Percentiles rank a stretch among this genome's conserved stretches.
Evolutionary conservation across 2,888 invertebrate species (phyloP).

Genomic region (Pseudanteris insignis): DNA sequence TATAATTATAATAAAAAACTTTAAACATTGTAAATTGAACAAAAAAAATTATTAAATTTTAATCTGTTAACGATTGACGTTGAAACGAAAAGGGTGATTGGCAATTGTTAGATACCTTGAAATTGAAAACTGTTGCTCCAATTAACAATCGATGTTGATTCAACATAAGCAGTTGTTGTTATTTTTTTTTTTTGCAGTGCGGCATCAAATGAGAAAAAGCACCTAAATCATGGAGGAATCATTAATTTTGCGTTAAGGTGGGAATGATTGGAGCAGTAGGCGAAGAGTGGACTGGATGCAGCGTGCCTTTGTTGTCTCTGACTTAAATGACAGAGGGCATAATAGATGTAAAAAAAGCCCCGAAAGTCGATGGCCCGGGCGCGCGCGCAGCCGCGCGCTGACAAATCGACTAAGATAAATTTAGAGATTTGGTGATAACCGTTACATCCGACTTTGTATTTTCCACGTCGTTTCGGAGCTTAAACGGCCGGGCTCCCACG

Average conservation of each 20-base stretch:
- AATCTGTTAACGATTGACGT: too few relatives aligned
- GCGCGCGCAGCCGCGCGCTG: constrained; percentile 43
- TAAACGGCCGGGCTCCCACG: constrained; percentile 31
- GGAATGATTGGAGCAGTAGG: constrained; percentile 9
- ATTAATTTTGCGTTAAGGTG: constrained; percentile 12
- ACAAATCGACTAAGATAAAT: constrained; percentile 62
- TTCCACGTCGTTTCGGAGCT: constrained; percentile 23
- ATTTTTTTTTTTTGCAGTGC: too few relatives aligned
- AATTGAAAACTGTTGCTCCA: too few relatives aligned
- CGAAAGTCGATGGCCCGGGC: too few relatives aligned
- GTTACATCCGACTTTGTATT: constrained; percentile 43
- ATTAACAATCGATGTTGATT: too few relatives aligned
- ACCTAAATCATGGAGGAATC: constrained; percentile 22
- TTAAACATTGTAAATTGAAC: too few relatives aligned
- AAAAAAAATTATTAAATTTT: too few relatives aligned
- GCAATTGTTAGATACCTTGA: too few relatives aligned
- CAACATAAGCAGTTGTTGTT: too few relatives aligned
- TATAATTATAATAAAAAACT: too few relatives aligned
- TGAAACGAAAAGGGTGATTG: too few relatives aligned
- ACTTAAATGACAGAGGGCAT: constrained; percentile 15
- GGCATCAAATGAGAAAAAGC: constrained; percentile 1
- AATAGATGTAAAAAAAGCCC: too few relatives aligned
- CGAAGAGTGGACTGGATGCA: constrained; percentile 16
- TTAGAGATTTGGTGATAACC: constrained; percentile 52
- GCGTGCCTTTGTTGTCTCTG: constrained; percentile 12